Evolutionary conservation across 2,113 vertebrate species (phyloP).

Genomic region (Motacilla alba): DNA sequence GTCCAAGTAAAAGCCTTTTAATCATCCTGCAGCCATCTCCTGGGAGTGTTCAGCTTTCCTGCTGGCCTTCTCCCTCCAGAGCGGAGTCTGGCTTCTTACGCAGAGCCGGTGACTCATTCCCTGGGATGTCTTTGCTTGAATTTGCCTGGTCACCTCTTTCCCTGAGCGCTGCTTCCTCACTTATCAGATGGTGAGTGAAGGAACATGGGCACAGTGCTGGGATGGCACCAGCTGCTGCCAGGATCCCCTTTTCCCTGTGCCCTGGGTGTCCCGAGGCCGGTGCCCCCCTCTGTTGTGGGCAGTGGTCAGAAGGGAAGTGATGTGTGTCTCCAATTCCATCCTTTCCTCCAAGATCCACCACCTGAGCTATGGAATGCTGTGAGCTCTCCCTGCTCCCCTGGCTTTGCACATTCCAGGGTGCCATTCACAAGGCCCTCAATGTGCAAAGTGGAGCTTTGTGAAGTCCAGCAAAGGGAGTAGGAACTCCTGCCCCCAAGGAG

Average conservation of each 20-base stretch:
- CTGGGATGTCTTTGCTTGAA: not conserved
- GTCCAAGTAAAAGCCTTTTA: not conserved
- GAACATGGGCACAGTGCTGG: not conserved
- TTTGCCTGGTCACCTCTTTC: not conserved
- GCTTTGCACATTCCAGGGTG: not conserved
- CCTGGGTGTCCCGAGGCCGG: not conserved
- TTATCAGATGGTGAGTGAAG: not conserved
- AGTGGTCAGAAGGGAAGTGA: not conserved
- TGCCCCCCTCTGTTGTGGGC: rapidly evolving
- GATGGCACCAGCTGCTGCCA: not conserved
- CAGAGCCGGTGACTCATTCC: not conserved
- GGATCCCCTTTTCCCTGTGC: not conserved
- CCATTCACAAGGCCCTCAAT: rapidly evolving
- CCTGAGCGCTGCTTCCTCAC: not conserved
- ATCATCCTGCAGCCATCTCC: not conserved
- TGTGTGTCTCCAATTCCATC: not conserved
- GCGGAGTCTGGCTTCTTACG: not conserved
- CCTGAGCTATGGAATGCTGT: not conserved
- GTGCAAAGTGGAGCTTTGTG: not conserved
- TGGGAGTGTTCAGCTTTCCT: rapidly evolving
- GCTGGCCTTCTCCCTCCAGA: not conserved
- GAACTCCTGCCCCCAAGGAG: not conserved
- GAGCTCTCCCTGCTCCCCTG: not conserved
- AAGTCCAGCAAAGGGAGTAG: not conserved
- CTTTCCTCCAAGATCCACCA: not conserved